Evolutionary conservation across 1,140 invertebrate genomes (phyloP).

Genomic region (Tribolium castaneum): DNA sequence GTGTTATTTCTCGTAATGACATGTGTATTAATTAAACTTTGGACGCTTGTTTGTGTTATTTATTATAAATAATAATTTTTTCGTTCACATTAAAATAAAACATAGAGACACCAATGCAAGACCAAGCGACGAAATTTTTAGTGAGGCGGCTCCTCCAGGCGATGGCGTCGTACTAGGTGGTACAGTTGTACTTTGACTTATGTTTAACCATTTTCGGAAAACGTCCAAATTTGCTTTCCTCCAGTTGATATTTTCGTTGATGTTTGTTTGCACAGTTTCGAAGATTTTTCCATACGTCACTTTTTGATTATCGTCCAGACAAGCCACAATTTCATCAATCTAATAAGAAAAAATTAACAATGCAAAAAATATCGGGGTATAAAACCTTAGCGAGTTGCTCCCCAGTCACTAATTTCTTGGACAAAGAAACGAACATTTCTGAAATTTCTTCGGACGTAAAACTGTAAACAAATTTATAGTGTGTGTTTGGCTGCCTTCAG

Average conservation of each 20-base stretch:
- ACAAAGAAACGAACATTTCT: not conserved
- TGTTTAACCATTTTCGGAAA: not conserved
- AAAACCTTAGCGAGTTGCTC: not conserved
- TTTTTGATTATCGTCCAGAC: not conserved
- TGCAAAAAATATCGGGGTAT: not conserved
- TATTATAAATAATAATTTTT: not conserved
- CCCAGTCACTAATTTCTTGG: not conserved
- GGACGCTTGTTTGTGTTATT: not conserved
- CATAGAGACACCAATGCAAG: not conserved
- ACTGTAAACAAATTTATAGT: not conserved
- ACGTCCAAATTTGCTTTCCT: not conserved
- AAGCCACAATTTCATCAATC: not conserved
- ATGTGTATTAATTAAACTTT: not conserved
- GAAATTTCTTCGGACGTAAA: not conserved
- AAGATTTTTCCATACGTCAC: not conserved
- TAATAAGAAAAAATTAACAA: not conserved
- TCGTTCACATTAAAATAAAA: not conserved
- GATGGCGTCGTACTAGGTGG: not conserved
- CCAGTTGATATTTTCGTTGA: not conserved
- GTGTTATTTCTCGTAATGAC: not conserved
- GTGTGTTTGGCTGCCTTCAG: not conserved
- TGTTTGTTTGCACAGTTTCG: not conserved
- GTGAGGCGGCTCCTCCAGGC: not conserved
- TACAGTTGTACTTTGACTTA: not conserved
- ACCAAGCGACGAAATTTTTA: not conserved